Percentiles rank a stretch among this genome's conserved stretches.
phyloP scores from a whole-genome alignment of 2,113 vertebrate species.

The Syrrhaptes paradoxus region DNA sequence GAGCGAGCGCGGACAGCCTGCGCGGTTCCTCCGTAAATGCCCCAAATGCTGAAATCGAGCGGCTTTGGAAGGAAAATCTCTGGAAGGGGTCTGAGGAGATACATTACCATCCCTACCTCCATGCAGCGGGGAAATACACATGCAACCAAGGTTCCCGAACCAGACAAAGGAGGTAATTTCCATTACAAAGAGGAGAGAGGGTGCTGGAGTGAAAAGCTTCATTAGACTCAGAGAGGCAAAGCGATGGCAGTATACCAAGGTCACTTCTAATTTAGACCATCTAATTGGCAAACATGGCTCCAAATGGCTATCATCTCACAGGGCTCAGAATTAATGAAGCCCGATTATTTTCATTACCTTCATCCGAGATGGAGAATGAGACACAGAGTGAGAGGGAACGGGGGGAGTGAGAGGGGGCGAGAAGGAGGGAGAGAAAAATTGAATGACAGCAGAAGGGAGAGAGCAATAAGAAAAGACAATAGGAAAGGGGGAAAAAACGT shows the following conservation, averaged over 20 bases:
- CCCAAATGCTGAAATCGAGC: neutral
- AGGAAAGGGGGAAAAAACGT: slow-evolving; percentile 11
- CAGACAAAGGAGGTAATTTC: slow-evolving; percentile 80
- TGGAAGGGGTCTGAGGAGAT: slow-evolving; percentile 2
- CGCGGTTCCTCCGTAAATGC: neutral
- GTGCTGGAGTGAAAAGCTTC: slow-evolving; percentile 89
- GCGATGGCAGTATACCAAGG: slow-evolving; percentile 92
- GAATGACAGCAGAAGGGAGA: slow-evolving; percentile 71
- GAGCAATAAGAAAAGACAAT: slow-evolving; percentile 58
- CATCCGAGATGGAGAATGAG: slow-evolving; percentile 89
- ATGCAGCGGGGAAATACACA: slow-evolving; percentile 13
- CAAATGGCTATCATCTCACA: slow-evolving; percentile 97
- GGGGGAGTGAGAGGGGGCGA: slow-evolving; percentile 24
- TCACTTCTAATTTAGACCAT: slow-evolving; percentile 98
- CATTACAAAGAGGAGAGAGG: slow-evolving; percentile 86
- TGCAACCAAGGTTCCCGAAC: slow-evolving; percentile 61
- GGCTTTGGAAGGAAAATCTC: slow-evolving; percentile 21
- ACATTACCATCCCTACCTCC: slow-evolving; percentile 31
- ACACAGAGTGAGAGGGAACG: slow-evolving; percentile 70
- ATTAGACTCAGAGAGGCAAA: slow-evolving; percentile 88
- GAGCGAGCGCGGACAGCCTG: neutral
- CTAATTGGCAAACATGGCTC: slow-evolving; percentile 99
- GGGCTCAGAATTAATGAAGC: slow-evolving; percentile 96
- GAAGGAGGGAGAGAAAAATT: slow-evolving; percentile 53
- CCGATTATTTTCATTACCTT: slow-evolving; percentile 97